Evolutionary conservation across 2,797 vertebrate species (phyloP).

Genomic region (Pantherophis vulpinus): DNA sequence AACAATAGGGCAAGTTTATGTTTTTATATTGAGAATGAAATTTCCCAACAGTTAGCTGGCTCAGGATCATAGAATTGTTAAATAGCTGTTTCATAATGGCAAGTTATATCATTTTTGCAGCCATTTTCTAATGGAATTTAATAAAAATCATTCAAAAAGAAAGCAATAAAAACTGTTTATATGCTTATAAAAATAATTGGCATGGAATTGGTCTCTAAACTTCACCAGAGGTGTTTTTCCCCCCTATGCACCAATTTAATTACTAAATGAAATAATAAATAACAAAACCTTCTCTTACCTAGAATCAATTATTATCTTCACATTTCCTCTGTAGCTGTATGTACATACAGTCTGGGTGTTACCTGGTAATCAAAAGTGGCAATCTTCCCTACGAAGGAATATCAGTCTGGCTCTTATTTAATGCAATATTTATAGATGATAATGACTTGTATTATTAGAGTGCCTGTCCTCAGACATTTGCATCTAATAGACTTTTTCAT

Average conservation of each 20-base stretch:
- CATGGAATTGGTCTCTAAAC: background rate
- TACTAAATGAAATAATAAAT: background rate
- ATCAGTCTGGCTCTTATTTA: background rate
- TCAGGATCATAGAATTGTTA: background rate
- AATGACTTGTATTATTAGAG: slow-evolving; percentile 20
- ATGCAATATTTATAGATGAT: slow-evolving; percentile 25
- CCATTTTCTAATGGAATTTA: background rate
- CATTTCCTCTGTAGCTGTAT: background rate
- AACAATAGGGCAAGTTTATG: no score
- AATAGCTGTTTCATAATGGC: background rate
- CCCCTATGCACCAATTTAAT: background rate
- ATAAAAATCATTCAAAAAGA: slow-evolving; percentile 7
- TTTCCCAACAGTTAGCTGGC: background rate
- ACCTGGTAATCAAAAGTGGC: slow-evolving; percentile 7
- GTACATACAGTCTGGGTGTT: background rate
- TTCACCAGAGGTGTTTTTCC: background rate
- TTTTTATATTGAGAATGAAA: background rate
- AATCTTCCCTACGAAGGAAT: background rate
- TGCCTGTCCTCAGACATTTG: slow-evolving; percentile 14
- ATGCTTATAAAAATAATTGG: slow-evolving; percentile 1
- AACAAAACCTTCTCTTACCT: background rate
- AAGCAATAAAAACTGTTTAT: background rate
- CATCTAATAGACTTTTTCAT: slow-evolving; percentile 28
- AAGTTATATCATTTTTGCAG: background rate
- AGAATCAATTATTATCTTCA: background rate